phyloP scores from a whole-genome alignment of 2,888 invertebrate genomes.

The Leptinotarsa tumamoca region DNA sequence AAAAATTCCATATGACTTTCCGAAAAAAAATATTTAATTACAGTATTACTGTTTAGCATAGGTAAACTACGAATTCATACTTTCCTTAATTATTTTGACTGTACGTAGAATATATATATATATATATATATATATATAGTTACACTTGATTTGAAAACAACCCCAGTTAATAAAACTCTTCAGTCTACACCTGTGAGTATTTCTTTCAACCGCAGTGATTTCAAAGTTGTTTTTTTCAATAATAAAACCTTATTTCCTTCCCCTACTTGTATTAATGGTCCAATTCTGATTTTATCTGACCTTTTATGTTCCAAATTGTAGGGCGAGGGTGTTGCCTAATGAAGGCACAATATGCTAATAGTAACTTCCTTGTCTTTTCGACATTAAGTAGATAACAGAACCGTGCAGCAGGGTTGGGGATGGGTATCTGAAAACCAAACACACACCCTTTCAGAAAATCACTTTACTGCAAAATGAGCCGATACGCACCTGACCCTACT shows the following conservation, averaged over 20 bases:
- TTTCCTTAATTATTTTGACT: too few relatives aligned
- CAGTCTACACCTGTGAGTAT: background rate
- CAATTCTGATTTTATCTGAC: slow-evolving; percentile 17
- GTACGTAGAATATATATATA: too few relatives aligned
- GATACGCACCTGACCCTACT: background rate
- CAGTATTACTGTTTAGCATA: too few relatives aligned
- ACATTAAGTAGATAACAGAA: slow-evolving; percentile 6
- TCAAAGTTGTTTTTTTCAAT: slow-evolving; percentile 9
- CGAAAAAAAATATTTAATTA: too few relatives aligned
- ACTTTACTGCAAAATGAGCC: background rate
- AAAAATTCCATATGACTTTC: too few relatives aligned
- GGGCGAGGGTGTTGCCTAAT: slow-evolving; percentile 16
- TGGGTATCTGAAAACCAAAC: background rate
- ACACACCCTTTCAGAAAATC: background rate
- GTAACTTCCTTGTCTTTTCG: slow-evolving; percentile 19
- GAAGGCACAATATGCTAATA: slow-evolving; percentile 20
- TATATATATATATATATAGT: too few relatives aligned
- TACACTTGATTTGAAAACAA: background rate
- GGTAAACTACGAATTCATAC: too few relatives aligned
- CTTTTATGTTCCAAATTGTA: slow-evolving; percentile 12
- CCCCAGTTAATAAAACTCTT: background rate
- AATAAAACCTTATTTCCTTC: slow-evolving; percentile 1
- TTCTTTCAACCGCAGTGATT: background rate
- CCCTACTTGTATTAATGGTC: slow-evolving; percentile 9
- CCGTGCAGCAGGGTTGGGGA: background rate